These are phyloP conservation scores for Ondatra zibethicus DNA, from an alignment of 2,113 vertebrate species.

Conservation along the genomic window DNA sequence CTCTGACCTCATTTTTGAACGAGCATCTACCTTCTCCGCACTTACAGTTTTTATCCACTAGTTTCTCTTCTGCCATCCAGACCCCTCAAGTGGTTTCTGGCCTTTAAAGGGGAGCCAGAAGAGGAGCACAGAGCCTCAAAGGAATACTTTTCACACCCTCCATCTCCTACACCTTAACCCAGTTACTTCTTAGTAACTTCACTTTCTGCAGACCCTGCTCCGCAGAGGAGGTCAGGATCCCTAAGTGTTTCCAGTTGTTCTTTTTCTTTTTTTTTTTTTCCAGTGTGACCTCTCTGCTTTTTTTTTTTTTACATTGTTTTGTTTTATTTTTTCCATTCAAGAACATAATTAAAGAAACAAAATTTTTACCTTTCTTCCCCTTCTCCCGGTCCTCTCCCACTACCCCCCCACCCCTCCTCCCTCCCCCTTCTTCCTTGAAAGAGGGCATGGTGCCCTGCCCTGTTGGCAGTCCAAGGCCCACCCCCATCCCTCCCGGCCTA, in stretches of 20 bases:
- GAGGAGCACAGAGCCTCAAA: neutral
- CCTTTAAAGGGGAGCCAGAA: neutral
- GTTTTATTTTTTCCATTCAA: no score
- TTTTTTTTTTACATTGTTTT: no score
- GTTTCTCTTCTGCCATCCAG: neutral
- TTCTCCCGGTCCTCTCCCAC: no score
- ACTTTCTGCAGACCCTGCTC: neutral
- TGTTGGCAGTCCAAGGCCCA: no score
- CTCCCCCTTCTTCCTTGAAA: no score
- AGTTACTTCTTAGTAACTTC: neutral
- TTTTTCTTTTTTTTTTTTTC: no score
- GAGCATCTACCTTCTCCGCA: neutral
- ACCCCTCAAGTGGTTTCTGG: neutral
- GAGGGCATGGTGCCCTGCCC: no score
- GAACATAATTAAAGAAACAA: no score
- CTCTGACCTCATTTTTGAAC: neutral
- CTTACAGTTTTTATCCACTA: constrained; percentile 3
- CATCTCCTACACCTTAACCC: neutral
- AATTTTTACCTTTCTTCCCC: no score
- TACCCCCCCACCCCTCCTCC: no score
- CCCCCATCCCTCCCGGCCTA: no score
- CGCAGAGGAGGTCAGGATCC: neutral
- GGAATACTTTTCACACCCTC: neutral
- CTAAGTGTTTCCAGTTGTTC: neutral
- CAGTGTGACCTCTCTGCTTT: no score